Evolutionary conservation across 2,888 invertebrate species (phyloP).

Genomic region (Trypoxylon attenuatum): DNA sequence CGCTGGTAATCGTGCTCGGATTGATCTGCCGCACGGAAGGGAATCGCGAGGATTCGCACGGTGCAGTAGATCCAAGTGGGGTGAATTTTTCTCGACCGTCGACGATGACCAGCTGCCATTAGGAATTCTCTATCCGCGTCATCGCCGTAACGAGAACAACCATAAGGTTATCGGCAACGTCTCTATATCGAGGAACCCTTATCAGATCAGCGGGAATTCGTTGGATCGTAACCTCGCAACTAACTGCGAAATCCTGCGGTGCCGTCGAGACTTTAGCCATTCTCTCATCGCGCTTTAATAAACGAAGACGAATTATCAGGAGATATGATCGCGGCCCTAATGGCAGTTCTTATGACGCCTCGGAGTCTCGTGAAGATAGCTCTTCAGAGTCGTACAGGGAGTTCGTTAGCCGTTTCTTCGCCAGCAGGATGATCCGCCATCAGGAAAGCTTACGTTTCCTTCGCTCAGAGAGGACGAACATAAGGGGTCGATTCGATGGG

Average conservation of each 20-base stretch:
- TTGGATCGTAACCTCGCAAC: background rate
- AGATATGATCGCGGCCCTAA: conserved; percentile 47
- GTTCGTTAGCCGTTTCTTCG: conserved; percentile 40
- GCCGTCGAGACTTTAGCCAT: background rate
- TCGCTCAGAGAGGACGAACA: conserved; percentile 23
- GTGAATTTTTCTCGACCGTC: background rate
- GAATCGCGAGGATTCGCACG: background rate
- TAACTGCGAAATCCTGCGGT: background rate
- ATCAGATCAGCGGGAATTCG: background rate
- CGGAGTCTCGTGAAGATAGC: conserved; percentile 39
- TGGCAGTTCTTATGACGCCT: conserved; percentile 48
- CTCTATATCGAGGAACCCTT: background rate
- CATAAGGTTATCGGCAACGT: background rate
- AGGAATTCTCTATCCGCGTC: background rate
- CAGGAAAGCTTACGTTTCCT: conserved; percentile 26
- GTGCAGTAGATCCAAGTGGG: background rate
- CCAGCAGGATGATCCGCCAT: conserved; percentile 6
- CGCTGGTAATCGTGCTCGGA: background rate
- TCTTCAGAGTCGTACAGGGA: conserved; percentile 53
- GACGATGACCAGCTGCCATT: background rate
- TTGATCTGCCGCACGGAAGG: background rate
- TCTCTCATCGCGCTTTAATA: conserved; percentile 45
- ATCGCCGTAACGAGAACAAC: background rate
- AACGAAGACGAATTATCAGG: conserved; percentile 48
- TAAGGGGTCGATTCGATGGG: conserved; percentile 55